Evolutionary conservation across 2,888 invertebrate species (phyloP), one percentile per base, ranked within the genome.

Genomic region (Siphlonurus alternatus): DNA sequence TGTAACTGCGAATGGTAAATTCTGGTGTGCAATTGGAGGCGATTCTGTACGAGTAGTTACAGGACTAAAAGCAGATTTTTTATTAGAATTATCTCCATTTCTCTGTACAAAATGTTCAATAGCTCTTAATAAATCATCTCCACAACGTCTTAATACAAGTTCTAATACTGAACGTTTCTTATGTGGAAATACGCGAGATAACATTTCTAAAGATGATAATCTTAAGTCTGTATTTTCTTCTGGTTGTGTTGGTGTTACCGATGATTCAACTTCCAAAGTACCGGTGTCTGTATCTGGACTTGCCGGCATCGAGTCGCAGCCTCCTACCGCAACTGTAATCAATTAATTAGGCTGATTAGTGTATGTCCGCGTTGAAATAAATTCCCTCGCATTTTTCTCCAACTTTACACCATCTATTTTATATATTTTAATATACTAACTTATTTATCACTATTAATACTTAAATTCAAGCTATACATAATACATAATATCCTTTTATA

Each of bases 91-190:
- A 5, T 56, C 22, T 22, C 22, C 56, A n/a, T n/a, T 56, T n/a
- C 56, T n/a, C 56, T 22, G 56, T n/a, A 56, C 56, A 20, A 56
- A 56, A 56, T 56, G 56, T n/a, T 56, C 1, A 20, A 20, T 92
- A 5, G 93, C 90, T 70, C 89, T 89, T 18, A 94, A 81, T 61
- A 96, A 77, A 73, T 97, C 95, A 69, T 94, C 90, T 73, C 92
- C 93, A 74, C 95, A 95, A 51, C 93, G 84, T 68, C 93, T 88
- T 59, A 96, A 78, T n/a, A 95, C 92, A 69, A 95, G 77, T 73
- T 96, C 93, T 62, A 97, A 77, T 1, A 95, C 93, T 0, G 91
- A 85, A 1, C 88, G 80, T 73, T 93, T 92, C 71, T 93, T 88
- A 70, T 89, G 90, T 0, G 95, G 95, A 73, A 96, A 97, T 51